Base-by-base conservation (phyloP, 2,888 invertebrate genomes). In the Monopis laevigella region DNA sequence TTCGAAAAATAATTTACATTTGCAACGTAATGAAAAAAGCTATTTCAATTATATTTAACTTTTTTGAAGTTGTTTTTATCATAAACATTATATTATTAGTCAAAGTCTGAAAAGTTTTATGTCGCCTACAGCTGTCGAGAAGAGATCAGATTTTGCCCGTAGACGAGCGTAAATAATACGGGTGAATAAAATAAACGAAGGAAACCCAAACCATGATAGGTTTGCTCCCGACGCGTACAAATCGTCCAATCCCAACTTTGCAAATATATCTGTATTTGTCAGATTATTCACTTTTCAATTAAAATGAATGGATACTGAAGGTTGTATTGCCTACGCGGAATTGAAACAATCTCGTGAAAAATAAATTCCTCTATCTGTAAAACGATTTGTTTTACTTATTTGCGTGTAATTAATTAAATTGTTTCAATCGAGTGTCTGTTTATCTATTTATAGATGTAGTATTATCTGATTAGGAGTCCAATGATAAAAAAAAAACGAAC, bases 141-240 rank as follows among this genome's bases (percentile, higher is more conserved):
- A n/a, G 36, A 36, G 19, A 32, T 21, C 36, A 36, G 13, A 21
- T 21, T 21, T 7, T 6, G 24, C 24, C 10, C 24, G 10, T 10
- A 11, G 12, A 36, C 16, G 21, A 36, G 7, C 18, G 11, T 12
- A 11, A 36, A 21, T 21, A 36, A 36, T 21, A 36, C 36, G 19
- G 8, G 18, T 36, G 21, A 36, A 36, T 29, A 29, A 29, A 16
- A 36, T 36, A 36, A 36, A 36, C 21, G 2, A 12, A 21, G 11
- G 19, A 16, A 10, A 36, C 13, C 16, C 12, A 21, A 36, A 36
- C 4, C 36, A 21, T 21, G 36, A 36, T 21, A 21, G 21, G 11
- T 17, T 32, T 36, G 36, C 36, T 21, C 21, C 21, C 36, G 36
- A 36, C 36, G 21, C 36, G 5, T 36, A 36, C 11, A 36, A 36